Evolutionary conservation across 2,888 invertebrate genomes (phyloP), one percentile per base, ranked within the genome.

Genomic region (Sinotaia quadrata): DNA sequence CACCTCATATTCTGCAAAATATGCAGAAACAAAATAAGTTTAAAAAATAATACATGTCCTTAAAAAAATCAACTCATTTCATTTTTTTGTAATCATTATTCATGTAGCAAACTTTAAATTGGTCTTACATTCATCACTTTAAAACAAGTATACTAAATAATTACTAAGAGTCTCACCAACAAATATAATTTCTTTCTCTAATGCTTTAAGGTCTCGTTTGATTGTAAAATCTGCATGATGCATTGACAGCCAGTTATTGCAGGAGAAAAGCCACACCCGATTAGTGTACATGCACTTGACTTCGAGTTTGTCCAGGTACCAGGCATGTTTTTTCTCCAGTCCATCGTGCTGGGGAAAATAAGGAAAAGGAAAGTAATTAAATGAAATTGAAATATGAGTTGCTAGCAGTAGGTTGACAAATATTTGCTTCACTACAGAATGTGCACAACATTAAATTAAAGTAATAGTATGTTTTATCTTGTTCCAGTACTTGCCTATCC

Each of bases 171-270:
- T n/a, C 47, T 31, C 62, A 79, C 83, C 81, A 67, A 74, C 74
- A 5, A 73, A 49, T 10, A 75, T 76, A 18, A 60, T 74, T 52
- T 81, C 68, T 66, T 76, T 81, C 63, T 81, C 74, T 29, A 75
- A 65, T 15, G 78, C 81, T 59, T 72, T 65, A 29, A 84, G 67
- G 69, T 82, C 81, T 49, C 81, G 67, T 21, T 68, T 74, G 54
- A 75, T 78, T 47, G 74, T 71, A 69, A 72, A 80, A 72, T 81
- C 81, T 2, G 78, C 78, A 21, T 71, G 69, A 51, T 76, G 77
- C 33, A 82, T 69, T 1, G 85, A 85, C 31, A 86, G 69, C 86
- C 86, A 86, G 21, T 84, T 76, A 10, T 79, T 67, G 73, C 84
- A 86, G 33, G 73, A 52, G 65, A 86, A 86, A 24, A 82, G 67